Evolutionary conservation across 2,113 vertebrate species (phyloP).

Genomic region (Bolborhynchus lineola): DNA sequence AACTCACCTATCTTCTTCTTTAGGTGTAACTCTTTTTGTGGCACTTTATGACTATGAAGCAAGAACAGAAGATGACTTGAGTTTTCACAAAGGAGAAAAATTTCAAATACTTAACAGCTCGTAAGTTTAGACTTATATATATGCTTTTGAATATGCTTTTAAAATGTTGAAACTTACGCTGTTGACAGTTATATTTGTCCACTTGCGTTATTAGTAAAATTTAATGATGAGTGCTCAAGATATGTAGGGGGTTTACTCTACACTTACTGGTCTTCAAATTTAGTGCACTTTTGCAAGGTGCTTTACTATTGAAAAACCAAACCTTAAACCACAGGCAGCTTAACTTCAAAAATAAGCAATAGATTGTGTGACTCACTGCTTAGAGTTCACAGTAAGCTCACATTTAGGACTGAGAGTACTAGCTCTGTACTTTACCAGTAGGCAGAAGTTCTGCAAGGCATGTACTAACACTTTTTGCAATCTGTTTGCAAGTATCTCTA

Average conservation of each 20-base stretch:
- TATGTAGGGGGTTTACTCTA: not conserved
- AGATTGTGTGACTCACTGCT: not conserved
- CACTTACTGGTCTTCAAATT: not conserved
- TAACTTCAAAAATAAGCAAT: not conserved
- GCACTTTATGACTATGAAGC: constrained; percentile 98
- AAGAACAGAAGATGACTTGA: constrained; percentile 95
- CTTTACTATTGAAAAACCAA: not conserved
- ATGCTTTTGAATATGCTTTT: not conserved
- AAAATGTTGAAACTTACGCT: not conserved
- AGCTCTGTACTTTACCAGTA: not conserved
- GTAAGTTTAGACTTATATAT: constrained; percentile 78
- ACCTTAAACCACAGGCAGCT: not conserved
- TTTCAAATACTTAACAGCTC: constrained; percentile 99
- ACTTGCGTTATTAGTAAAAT: not conserved
- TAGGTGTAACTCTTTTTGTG: constrained; percentile 97
- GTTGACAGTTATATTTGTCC: not conserved
- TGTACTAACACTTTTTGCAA: not conserved
- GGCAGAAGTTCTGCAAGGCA: not conserved
- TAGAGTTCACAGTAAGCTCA: not conserved
- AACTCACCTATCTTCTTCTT: constrained; percentile 14
- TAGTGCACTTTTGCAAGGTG: not conserved
- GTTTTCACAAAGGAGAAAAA: constrained; percentile 95
- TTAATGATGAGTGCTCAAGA: not conserved
- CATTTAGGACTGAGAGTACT: not conserved
- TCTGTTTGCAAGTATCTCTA: not conserved